Evolutionary conservation across 2,113 vertebrate species (phyloP), one percentile per base, ranked within the genome.

Genomic region (Xiphophorus hellerii): DNA sequence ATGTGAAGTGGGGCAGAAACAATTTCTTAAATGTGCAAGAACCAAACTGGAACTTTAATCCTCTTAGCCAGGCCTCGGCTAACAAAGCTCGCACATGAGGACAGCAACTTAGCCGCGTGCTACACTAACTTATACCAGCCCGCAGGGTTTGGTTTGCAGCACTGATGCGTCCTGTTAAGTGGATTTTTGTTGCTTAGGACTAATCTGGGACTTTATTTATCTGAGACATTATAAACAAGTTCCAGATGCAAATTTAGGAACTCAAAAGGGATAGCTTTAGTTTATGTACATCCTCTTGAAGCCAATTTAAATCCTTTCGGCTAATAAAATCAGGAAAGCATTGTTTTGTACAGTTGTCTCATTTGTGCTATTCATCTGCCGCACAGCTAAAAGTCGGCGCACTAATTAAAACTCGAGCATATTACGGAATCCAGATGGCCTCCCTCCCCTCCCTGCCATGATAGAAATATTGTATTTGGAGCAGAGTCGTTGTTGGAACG

Each of bases 1-100:
- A 84, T 88, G 93, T 95, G 93, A 94, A 94, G 90, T 92, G 92
- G 92, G 89, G 93, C 94, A 92, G 94, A 94, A 94, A 93, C 91
- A 92, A 94, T 94, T 94, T 93, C 87, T 92, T 93, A 93, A 93
- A 92, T 92, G 93, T 90, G 88, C 91, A 91, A 88, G 92, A 93
- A 91, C 90, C 92, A 93, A 93, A 93, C 92, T 91, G 90, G 90
- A 94, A 92, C 90, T 91, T 92, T 94, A 94, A 94, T 94, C 93
- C 90, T 92, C 93, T 95, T 94, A 94, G 90, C 87, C 77, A 65
- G 87, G 85, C 78, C 87, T 82, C 69, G 76, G 87, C 90, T 90
- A 93, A 94, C 90, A 90, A 91, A 92, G 88, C 89, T 81, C 79
- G 86, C 67, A 85, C 80, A 87, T 82, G 82, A 78, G 83, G 84